Conservation (phyloP, 2,888 invertebrate genomes). For the Thyatira batis region DNA sequence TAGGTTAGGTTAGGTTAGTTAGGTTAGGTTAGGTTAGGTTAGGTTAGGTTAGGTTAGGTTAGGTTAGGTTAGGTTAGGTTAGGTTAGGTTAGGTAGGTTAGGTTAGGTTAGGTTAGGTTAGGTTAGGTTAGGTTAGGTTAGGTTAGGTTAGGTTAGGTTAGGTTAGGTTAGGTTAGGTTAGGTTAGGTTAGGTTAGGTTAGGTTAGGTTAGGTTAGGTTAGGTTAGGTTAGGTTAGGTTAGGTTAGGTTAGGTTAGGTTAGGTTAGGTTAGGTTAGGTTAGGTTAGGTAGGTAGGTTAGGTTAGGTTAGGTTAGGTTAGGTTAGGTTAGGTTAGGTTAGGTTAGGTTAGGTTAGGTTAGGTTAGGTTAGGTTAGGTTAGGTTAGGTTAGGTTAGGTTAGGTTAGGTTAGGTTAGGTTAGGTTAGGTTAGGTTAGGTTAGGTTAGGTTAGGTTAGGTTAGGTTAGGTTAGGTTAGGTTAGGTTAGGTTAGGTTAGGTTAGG, state of each 20-base stretch:
- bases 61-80: too few species aligned
- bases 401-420: conserved; percentile 14
- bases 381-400: conserved; percentile 19
- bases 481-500: conserved; percentile 3
- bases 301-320: conserved; percentile 11
- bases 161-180: conserved; percentile 11
- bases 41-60: too few species aligned
- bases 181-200: conserved; percentile 12
- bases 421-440: conserved; percentile 16
- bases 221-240: conserved; percentile 12
- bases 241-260: conserved; percentile 11
- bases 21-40: conserved; percentile 13
- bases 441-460: conserved; percentile 18
- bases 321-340: conserved; percentile 13
- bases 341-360: conserved; percentile 18
- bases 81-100: too few species aligned
- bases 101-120: too few species aligned
- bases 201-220: conserved; percentile 10
- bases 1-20: too few species aligned
- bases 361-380: conserved; percentile 20
- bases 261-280: conserved; percentile 13
- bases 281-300: too few species aligned
- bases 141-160: too few species aligned
- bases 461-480: conserved; percentile 14
- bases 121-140: too few species aligned